These are phyloP conservation scores for Pelochelys cantorii DNA, from an alignment of 2,797 vertebrate species.

Conservation along the genomic window DNA sequence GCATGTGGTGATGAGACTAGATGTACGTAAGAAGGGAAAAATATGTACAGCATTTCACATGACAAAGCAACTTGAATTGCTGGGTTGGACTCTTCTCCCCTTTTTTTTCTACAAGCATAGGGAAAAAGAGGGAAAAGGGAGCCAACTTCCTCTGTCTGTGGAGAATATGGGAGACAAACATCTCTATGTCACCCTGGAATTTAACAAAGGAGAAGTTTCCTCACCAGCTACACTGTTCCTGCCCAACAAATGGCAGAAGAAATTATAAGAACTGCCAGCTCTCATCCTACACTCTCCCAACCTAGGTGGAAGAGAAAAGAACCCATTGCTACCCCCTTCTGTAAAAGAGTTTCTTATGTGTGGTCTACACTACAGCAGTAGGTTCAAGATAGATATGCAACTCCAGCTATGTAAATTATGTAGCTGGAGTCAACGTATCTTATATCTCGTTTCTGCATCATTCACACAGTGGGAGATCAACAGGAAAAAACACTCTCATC, in stretches of 20 bases:
- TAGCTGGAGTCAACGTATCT: too few relatives aligned
- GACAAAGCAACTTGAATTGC: neutral
- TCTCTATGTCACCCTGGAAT: neutral
- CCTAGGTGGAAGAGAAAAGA: neutral
- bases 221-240: neutral
- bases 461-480: too few relatives aligned
- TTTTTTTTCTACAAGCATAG: too few relatives aligned
- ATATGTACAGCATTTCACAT: neutral
- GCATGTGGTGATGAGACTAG: neutral
- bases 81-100: neutral
- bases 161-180: neutral
- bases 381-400: too few relatives aligned
- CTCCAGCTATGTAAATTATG: too few relatives aligned
- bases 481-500: too few relatives aligned
- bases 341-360: neutral
- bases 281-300: too few relatives aligned
- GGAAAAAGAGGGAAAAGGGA: neutral
- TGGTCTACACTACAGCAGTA: too few relatives aligned
- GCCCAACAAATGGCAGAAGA: neutral
- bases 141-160: neutral
- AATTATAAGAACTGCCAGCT: neutral
- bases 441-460: too few relatives aligned
- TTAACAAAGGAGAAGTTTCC: neutral
- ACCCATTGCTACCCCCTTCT: rapidly evolving
- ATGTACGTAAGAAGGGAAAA: neutral